Evolutionary conservation across 2,888 invertebrate genomes (phyloP).

Genomic region (Melanophora roralis): DNA sequence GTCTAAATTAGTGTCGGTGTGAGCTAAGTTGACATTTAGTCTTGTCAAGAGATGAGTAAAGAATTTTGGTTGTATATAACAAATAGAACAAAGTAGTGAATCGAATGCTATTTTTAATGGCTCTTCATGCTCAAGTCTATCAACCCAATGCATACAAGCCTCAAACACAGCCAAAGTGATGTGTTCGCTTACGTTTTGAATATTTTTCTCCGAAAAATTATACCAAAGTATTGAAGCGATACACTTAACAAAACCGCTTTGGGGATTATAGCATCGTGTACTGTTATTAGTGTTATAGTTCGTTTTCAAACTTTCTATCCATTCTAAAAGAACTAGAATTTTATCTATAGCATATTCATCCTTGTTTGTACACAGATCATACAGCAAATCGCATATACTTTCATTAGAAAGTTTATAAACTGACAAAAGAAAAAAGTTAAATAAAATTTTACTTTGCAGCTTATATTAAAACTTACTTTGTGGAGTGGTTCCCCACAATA

Average conservation of each 20-base stretch:
- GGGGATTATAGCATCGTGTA: slow-evolving; percentile 75
- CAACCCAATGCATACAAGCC: slow-evolving; percentile 86
- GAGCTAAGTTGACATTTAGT: slow-evolving; percentile 80
- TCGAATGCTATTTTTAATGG: slow-evolving; percentile 91
- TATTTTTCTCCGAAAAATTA: slow-evolving; percentile 81
- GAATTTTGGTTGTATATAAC: slow-evolving; percentile 87
- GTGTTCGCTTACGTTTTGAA: slow-evolving; percentile 82
- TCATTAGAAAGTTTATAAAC: slow-evolving; percentile 78
- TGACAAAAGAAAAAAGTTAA: slow-evolving; percentile 47
- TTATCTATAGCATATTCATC: slow-evolving; percentile 79
- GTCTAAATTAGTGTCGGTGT: slow-evolving; percentile 53
- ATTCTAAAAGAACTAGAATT: slow-evolving; percentile 83
- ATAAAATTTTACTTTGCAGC: not conserved
- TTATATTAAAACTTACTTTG: slow-evolving; percentile 69
- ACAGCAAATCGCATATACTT: slow-evolving; percentile 87
- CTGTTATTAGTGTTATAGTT: slow-evolving; percentile 72
- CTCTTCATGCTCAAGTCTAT: slow-evolving; percentile 83
- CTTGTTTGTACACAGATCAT: slow-evolving; percentile 84
- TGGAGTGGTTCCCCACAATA: slow-evolving; percentile 80
- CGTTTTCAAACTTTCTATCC: slow-evolving; percentile 80
- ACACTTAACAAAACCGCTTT: slow-evolving; percentile 82
- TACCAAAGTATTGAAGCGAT: slow-evolving; percentile 90
- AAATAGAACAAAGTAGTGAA: slow-evolving; percentile 89
- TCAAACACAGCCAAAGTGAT: slow-evolving; percentile 87
- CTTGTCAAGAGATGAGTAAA: slow-evolving; percentile 86